phyloP scores from a whole-genome alignment of 2,113 vertebrate species.

The Myiozetetes cayanensis region DNA sequence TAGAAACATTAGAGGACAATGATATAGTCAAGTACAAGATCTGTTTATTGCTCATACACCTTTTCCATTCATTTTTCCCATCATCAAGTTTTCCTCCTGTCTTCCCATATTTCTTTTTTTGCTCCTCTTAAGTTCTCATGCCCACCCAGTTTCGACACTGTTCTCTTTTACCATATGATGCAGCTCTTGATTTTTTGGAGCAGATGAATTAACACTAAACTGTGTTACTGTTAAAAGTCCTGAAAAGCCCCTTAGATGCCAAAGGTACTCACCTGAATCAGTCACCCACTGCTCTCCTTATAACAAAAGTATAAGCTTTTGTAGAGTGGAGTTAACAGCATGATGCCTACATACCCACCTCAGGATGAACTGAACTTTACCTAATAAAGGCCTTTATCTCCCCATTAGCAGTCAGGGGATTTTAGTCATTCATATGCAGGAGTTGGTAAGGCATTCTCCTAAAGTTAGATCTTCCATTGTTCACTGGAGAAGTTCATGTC shows the following conservation, averaged over 20 bases:
- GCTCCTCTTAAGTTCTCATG: not conserved
- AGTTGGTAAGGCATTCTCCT: not conserved
- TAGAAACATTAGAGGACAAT: not conserved
- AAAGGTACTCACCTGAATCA: not conserved
- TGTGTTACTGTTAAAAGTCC: accelerated
- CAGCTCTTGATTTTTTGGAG: not conserved
- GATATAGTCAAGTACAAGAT: not conserved
- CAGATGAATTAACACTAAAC: not conserved
- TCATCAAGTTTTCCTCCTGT: not conserved
- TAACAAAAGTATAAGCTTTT: not conserved
- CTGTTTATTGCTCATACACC: not conserved
- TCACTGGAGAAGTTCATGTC: no score
- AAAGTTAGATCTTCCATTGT: not conserved
- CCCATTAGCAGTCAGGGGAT: not conserved
- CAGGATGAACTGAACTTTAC: not conserved
- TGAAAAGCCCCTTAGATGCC: not conserved
- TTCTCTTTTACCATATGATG: not conserved
- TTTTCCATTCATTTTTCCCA: not conserved
- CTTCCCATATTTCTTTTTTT: not conserved
- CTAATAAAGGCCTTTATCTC: not conserved
- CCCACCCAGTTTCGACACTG: not conserved
- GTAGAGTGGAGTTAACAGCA: not conserved
- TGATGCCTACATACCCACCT: not conserved
- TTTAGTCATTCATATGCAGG: not conserved
- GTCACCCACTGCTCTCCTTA: not conserved